These are phyloP conservation scores for Gymnoscopelus braueri DNA, from an alignment of 2,797 vertebrate species.

Conservation along the genomic window DNA sequence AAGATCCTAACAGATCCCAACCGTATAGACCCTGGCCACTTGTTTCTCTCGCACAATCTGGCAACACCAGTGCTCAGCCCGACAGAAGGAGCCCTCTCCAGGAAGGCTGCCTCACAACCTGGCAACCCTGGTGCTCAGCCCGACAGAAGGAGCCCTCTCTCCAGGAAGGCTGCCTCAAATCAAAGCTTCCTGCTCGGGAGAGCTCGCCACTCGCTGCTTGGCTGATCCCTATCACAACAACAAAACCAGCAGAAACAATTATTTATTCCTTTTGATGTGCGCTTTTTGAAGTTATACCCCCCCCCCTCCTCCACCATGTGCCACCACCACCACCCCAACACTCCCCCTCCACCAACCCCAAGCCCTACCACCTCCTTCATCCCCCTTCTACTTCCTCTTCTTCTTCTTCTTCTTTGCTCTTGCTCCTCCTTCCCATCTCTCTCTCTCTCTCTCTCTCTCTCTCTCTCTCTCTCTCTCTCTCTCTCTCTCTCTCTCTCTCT, in stretches of 20 bases:
- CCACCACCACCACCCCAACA: too few species aligned
- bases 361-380: too few species aligned
- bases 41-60: too few species aligned
- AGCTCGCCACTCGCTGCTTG: constrained; percentile 90
- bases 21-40: too few species aligned
- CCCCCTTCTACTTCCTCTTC: constrained; percentile 26
- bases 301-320: constrained; percentile 71
- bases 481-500: constrained; percentile 58
- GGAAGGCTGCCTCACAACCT: constrained; percentile 86
- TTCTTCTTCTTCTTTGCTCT: constrained; percentile 33
- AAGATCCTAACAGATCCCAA: too few species aligned
- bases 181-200: constrained; percentile 91
- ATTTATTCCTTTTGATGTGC: constrained; percentile 99
- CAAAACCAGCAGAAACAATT: constrained; percentile 99
- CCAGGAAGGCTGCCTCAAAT: constrained; percentile 94
- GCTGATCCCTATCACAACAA: constrained; percentile 97
- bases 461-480: constrained; percentile 72
- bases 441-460: constrained; percentile 61
- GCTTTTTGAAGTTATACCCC: constrained; percentile 83
- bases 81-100: constrained; percentile 89
- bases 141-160: constrained; percentile 91
- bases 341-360: constrained; percentile 31
- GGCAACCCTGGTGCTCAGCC: constrained; percentile 18
- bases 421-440: constrained; percentile 62
- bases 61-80: constrained; percentile 30